These are phyloP conservation scores for Calameuta idolon DNA, from an alignment of 2,888 invertebrate genomes.

Conservation along the genomic window DNA sequence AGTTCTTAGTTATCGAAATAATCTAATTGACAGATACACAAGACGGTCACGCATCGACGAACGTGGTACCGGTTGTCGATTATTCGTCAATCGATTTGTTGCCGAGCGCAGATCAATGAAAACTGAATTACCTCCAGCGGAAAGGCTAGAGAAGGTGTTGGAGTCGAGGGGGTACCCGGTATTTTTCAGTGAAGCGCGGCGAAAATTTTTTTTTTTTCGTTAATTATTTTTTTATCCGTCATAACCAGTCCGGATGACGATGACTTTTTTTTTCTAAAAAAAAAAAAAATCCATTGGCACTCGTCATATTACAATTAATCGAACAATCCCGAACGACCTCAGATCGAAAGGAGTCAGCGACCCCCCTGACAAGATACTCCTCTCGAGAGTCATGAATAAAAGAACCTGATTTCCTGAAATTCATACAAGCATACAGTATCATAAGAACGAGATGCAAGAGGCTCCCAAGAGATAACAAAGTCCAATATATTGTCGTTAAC, in stretches of 20 bases:
- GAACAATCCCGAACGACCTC: background rate
- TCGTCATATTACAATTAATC: background rate
- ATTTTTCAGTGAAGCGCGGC: background rate
- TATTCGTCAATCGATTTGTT: background rate
- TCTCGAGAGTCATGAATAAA: background rate
- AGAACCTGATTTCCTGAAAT: background rate
- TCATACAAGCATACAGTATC: background rate
- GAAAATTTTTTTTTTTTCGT: background rate
- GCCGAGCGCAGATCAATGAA: background rate
- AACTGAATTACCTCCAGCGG: background rate
- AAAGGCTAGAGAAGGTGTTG: too few relatives aligned
- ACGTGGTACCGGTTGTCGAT: background rate
- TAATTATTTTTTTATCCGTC: background rate
- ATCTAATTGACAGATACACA: background rate
- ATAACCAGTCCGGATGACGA: background rate
- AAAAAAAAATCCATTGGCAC: background rate
- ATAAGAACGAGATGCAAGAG: background rate
- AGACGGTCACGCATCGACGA: background rate
- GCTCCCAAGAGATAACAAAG: background rate
- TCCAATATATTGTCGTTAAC: background rate
- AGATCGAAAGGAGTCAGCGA: background rate
- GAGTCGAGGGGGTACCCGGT: background rate
- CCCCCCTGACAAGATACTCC: background rate
- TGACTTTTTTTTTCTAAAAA: background rate
- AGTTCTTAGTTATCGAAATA: background rate